phyloP scores from a whole-genome alignment of 2,888 invertebrate species.

The Drosophila algonquin region DNA sequence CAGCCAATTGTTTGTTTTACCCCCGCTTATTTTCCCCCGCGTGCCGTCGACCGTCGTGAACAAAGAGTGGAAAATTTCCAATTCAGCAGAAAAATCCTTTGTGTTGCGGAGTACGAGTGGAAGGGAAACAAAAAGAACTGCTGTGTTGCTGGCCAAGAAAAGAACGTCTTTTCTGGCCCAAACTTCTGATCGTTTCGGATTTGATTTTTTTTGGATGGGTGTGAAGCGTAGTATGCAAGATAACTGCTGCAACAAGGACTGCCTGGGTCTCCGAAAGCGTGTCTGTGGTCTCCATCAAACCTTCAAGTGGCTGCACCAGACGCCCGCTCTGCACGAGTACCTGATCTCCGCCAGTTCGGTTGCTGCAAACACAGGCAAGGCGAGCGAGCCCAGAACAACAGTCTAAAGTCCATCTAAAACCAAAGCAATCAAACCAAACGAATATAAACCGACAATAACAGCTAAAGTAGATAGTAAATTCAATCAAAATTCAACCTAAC shows the following conservation, averaged over 20 bases:
- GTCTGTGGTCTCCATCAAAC: constrained; percentile 95
- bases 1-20: constrained; percentile 55
- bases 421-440: constrained; percentile 61
- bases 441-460: constrained; percentile 42
- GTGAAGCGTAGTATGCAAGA: constrained; percentile 79
- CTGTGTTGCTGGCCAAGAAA: neutral
- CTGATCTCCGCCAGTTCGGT: constrained; percentile 91
- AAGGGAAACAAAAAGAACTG: neutral
- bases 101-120: neutral
- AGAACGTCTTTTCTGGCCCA: constrained; percentile 42
- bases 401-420: constrained; percentile 74
- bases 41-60: constrained; percentile 39
- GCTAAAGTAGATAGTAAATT: constrained; percentile 37
- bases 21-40: constrained; percentile 23
- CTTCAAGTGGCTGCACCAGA: constrained; percentile 97
- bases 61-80: constrained; percentile 79
- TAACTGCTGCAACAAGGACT: constrained; percentile 82
- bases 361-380: constrained; percentile 81
- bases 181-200: constrained; percentile 22
- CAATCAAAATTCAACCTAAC: constrained; percentile 59
- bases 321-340: constrained; percentile 93
- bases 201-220: constrained; percentile 77
- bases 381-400: constrained; percentile 40
- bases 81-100: constrained; percentile 32
- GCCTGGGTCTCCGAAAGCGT: constrained; percentile 94